A percentile compares a stretch with the other conserved stretches of the same genome.
Conservation (phyloP, 2,797 vertebrate species). For the Hippocampus kuda region DNA sequence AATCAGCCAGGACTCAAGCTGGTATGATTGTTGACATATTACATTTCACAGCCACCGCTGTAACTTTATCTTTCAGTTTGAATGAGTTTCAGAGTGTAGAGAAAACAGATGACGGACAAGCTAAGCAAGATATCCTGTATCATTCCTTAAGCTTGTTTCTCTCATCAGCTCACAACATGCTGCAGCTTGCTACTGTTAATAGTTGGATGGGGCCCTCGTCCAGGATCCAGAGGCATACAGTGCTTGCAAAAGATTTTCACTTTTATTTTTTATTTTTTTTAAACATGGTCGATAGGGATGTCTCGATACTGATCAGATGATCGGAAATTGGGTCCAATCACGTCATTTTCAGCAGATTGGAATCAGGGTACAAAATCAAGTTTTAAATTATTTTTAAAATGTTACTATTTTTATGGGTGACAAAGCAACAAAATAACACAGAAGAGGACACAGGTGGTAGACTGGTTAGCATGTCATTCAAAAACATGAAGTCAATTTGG, state of each 20-base stretch:
- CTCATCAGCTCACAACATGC: slow-evolving; percentile 46
- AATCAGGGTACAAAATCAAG: no score
- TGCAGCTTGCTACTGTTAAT: slow-evolving; percentile 31
- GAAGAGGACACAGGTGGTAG: no score
- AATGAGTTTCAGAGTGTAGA: slow-evolving; percentile 4
- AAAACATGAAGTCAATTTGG: no score
- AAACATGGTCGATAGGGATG: slow-evolving; percentile 1
- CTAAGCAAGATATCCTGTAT: slow-evolving; percentile 28
- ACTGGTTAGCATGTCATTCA: no score
- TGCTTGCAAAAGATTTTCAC: slow-evolving; percentile 6
- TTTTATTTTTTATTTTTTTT: slow-evolving; percentile 9
- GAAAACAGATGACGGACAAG: slow-evolving; percentile 15
- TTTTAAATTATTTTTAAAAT: no score
- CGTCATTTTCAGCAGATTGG: no score
- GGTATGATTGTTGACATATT: slow-evolving; percentile 7
- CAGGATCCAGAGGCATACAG: slow-evolving; percentile 39
- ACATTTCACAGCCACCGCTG: slow-evolving; percentile 2
- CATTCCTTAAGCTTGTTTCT: slow-evolving; percentile 30
- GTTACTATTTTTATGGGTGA: no score
- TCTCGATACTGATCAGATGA: no score
- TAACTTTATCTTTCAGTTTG: slow-evolving; percentile 9
- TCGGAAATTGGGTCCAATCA: no score
- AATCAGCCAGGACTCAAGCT: background rate
- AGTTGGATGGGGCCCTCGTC: slow-evolving; percentile 33
- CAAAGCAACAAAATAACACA: no score